Conservation (phyloP, 2,888 invertebrate genomes). For the Busseola fusca region DNA sequence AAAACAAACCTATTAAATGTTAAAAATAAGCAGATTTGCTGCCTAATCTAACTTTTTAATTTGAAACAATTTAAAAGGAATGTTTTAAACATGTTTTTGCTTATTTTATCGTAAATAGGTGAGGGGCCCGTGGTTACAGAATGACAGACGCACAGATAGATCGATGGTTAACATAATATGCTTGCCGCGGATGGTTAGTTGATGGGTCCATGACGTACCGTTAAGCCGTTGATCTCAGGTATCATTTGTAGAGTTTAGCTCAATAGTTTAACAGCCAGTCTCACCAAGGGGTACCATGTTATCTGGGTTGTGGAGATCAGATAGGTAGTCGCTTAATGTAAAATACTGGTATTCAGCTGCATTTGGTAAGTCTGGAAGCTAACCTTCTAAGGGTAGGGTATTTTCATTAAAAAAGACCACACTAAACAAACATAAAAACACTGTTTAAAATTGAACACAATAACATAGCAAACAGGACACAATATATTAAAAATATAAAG, state of each 20-base stretch:
- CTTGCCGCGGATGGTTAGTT: background rate
- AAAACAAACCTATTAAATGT: too few species aligned
- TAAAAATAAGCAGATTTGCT: too few species aligned
- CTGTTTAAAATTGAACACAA: background rate
- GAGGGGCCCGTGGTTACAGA: background rate
- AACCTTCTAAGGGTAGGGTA: background rate
- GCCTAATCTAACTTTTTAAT: too few species aligned
- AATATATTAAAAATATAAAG: constrained; percentile 29
- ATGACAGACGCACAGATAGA: background rate
- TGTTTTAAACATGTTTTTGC: too few species aligned
- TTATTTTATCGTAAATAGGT: background rate
- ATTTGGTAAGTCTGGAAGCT: background rate
- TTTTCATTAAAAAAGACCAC: background rate
- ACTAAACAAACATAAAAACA: background rate
- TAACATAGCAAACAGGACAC: constrained; percentile 7
- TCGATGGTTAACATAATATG: background rate
- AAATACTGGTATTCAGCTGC: background rate
- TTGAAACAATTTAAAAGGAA: too few species aligned
- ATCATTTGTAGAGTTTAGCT: background rate
- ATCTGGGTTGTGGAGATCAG: background rate
- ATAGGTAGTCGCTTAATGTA: background rate
- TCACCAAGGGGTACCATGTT: background rate
- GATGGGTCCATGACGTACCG: background rate
- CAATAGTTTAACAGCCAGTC: background rate
- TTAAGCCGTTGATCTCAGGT: background rate